Conservation (phyloP, 2,113 vertebrate genomes). For the Rhadina sibilatrix region DNA sequence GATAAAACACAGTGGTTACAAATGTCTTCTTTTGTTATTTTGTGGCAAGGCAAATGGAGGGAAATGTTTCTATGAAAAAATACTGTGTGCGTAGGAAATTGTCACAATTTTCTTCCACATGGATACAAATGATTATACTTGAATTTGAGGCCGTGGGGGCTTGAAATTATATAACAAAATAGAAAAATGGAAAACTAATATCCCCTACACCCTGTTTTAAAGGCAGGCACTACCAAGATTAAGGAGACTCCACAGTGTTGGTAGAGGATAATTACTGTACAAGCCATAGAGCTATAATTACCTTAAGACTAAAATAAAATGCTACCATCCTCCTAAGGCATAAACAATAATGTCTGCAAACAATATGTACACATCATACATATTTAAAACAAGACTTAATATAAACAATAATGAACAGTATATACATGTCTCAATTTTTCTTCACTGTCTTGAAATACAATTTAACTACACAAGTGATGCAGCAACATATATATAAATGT, state of each 20-base stretch:
- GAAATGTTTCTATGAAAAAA: constrained; percentile 90
- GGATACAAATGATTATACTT: constrained; percentile 88
- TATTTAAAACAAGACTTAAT: constrained; percentile 99
- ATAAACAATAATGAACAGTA: constrained; percentile 99
- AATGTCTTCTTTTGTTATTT: constrained; percentile 87
- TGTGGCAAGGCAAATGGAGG: constrained; percentile 90
- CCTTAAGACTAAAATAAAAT: constrained; percentile 97
- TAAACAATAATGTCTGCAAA: constrained; percentile 99
- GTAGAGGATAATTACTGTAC: constrained; percentile 99
- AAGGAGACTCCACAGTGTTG: constrained; percentile 99
- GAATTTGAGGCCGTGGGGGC: constrained; percentile 91
- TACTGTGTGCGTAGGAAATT: constrained; percentile 84
- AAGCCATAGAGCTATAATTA: constrained; percentile 92
- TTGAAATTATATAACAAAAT: constrained; percentile 92
- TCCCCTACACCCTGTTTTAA: constrained; percentile 99
- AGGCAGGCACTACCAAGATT: constrained; percentile 99
- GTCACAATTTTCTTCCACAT: constrained; percentile 83
- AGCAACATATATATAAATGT: constrained; percentile 91
- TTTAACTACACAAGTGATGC: constrained; percentile 86
- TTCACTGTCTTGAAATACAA: constrained; percentile 84
- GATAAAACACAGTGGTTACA: constrained; percentile 98
- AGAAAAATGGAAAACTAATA: constrained; percentile 90
- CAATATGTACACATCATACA: constrained; percentile 99
- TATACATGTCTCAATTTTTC: constrained; percentile 90
- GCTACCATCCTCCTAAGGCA: constrained; percentile 99